phyloP scores from a whole-genome alignment of 2,888 invertebrate species.

The Epinotia nisella region DNA sequence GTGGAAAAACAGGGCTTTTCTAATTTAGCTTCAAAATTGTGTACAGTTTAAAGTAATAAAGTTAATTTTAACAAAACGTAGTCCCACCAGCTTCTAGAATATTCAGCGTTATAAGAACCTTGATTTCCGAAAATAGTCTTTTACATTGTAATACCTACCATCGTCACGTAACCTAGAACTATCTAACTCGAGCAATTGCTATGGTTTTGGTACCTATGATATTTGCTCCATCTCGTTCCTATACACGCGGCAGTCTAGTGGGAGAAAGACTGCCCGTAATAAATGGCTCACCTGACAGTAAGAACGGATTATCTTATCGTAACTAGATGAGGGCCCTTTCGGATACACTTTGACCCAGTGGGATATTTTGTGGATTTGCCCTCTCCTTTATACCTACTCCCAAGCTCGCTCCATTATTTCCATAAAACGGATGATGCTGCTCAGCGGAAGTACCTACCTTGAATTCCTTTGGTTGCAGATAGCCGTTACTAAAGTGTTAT shows the following conservation, averaged over 20 bases:
- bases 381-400: too few relatives aligned
- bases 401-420: too few relatives aligned
- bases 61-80: not conserved
- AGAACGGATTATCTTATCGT: too few relatives aligned
- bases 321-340: too few relatives aligned
- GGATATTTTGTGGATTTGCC: too few relatives aligned
- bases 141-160: not conserved
- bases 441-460: too few relatives aligned
- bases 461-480: too few relatives aligned
- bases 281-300: not conserved
- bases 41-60: constrained; percentile 9
- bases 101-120: not conserved
- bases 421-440: too few relatives aligned
- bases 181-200: not conserved
- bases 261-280: not conserved
- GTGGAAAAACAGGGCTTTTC: constrained; percentile 4
- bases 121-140: constrained; percentile 4
- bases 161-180: constrained; percentile 1
- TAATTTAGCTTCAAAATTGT: not conserved
- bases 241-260: not conserved
- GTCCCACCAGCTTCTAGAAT: not conserved
- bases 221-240: not conserved
- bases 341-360: too few relatives aligned
- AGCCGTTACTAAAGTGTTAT: too few relatives aligned
- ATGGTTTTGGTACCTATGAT: not conserved